phyloP scores from a whole-genome alignment of 30 jellyfish, hydroid and myxozoan species.

The Cassiopea xamachana region DNA sequence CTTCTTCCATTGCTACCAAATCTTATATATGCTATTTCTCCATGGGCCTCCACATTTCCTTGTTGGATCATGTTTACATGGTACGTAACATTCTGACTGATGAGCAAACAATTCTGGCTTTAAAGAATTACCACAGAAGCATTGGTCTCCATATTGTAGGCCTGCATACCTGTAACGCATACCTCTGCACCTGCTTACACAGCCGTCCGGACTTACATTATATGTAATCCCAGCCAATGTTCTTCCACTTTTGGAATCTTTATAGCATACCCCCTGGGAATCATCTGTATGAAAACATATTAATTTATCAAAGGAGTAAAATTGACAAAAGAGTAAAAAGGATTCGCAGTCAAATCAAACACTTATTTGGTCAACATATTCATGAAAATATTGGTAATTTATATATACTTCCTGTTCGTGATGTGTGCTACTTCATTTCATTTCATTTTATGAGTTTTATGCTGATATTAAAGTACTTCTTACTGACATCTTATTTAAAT shows the following conservation, averaged over 20 bases:
- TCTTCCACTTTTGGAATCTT: neutral
- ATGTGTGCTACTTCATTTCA: no score
- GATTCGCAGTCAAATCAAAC: no score
- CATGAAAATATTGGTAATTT: no score
- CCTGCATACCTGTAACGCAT: conserved; percentile 13
- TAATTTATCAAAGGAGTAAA: no score
- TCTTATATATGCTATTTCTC: conserved; percentile 21
- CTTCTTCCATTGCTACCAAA: neutral
- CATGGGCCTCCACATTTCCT: conserved; percentile 67
- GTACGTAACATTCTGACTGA: conserved; percentile 30
- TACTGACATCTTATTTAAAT: no score
- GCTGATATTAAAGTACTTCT: no score
- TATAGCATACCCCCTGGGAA: conserved; percentile 16
- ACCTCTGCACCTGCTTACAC: neutral
- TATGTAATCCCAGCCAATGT: no score
- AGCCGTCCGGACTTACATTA: neutral
- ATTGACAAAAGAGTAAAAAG: no score
- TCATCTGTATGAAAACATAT: conserved; percentile 1
- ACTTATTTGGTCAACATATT: no score
- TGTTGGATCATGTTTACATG: conserved; percentile 24
- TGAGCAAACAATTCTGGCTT: neutral
- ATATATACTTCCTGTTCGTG: no score
- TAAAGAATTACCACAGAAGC: conserved; percentile 22
- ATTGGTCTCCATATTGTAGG: conserved; percentile 24
- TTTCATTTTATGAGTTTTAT: no score